Evolutionary conservation across 1,140 invertebrate genomes (phyloP), one percentile per base, ranked within the genome.

Genomic region (Ganaspis sp.): DNA sequence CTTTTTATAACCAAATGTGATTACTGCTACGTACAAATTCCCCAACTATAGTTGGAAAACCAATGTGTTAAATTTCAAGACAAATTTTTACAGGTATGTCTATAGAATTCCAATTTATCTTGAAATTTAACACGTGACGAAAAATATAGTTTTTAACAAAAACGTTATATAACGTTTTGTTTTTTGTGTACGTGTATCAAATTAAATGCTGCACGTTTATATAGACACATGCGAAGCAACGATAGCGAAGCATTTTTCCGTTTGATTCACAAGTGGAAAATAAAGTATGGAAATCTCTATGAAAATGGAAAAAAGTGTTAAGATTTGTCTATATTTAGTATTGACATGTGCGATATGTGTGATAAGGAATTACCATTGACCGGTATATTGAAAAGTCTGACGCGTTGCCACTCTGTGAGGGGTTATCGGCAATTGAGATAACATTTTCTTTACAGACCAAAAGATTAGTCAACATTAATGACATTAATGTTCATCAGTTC

Each of bases 381-480:
- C 76, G 74, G 81, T 82, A 79, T 80, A 64, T 78, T 69, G 73
- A 45, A 42, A 64, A 71, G 54, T 38, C 70, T 21, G 53, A 79
- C 78, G 85, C 80, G 85, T 86, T 82, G 83, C 77, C 72, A 72
- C 75, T 83, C 45, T 37, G 69, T 81, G 78, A 75, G 81, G 72
- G 88, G 87, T 89, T 88, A 89, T 89, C 88, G 29, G 58, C 45
- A 69, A 79, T 19, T 15, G 72, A 70, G 75, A 72, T 75, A 80
- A 78, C 80, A 81, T 78, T 79, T 73, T 72, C 23, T 64, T 17
- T 64, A 64, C 6, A 64, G 58, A 64, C 76, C 69, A 45, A 72
- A 72, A 29, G 71, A 49, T 45, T 71, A 45, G 71, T 19, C 23
- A 29, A 37, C 21, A 45, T 72, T 72, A 49, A 72, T 64, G 26